Evolutionary conservation across 2,113 vertebrate genomes (phyloP), one percentile per base, ranked within the genome.

Genomic region (Balaeniceps rex): DNA sequence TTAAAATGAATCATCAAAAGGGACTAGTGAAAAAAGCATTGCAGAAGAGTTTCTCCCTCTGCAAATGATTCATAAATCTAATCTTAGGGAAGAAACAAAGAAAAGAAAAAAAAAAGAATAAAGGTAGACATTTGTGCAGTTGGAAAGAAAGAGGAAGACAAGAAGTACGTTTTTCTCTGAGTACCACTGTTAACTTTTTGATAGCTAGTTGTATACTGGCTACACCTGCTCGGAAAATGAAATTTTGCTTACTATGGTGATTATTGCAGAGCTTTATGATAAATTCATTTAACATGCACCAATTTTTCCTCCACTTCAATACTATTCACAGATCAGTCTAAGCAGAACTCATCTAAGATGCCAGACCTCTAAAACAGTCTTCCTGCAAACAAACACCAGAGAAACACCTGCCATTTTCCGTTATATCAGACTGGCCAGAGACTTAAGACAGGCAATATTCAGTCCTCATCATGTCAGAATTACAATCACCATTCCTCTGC

Each of bases 1-100:
- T 69, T 82, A 66, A 88, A 93, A 80, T 93, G 83, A 94, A 86
- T 91, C 90, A 94, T 36, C 71, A 49, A n/a, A 88, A 65, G 49
- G 19, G 28, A 77, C 34, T 65, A 82, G 83, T 21, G 36, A 12
- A 82, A 81, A 84, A 95, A 87, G 76, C 6, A 91, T 16, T 76
- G 24, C 46, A 63, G 66, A 72, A 93, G 22, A 69, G 46, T 79
- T 88, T 88, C 18, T 89, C 34, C 49, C 9, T 89, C 61, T 88
- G 72, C 7, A 87, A 91, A 68, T 87, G 60, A 77, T 84, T 95
- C 77, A 89, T 64, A 34, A 85, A 57, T 82, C 36, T 87, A 84
- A 76, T 21, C 26, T 60, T 40, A 44, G 19, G 33, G 26, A 42
- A 51, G 19, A 12, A 25, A 64, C 19, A 38, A 66, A 61, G 13